These are phyloP conservation scores for Ctenochaetus hawaiiensis DNA, from an alignment of 2,797 vertebrate genomes.

Conservation along the genomic window DNA sequence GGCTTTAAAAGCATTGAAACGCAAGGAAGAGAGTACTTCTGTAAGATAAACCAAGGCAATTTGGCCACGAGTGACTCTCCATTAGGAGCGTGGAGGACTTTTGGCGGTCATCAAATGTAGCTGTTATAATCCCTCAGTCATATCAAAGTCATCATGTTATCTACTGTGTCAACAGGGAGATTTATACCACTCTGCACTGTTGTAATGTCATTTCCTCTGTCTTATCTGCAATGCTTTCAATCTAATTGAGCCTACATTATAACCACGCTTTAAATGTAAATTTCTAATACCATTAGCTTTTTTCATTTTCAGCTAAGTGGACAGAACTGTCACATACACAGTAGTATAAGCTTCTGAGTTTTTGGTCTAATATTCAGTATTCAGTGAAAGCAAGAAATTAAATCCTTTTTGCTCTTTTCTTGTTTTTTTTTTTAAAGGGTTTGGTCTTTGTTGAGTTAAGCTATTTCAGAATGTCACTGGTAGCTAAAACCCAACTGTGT, in stretches of 20 bases:
- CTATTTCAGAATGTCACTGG: not conserved
- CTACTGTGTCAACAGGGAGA: conserved; percentile 61
- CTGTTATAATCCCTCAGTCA: conserved; percentile 57
- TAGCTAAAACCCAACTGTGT: not conserved
- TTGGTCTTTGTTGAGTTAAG: not conserved
- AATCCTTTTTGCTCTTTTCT: not conserved
- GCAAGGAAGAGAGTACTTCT: conserved; percentile 10
- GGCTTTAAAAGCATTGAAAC: conserved; percentile 5
- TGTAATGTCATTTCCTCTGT: conserved; percentile 55
- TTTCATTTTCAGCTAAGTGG: conserved; percentile 36
- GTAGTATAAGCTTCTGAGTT: conserved; percentile 24
- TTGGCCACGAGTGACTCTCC: conserved; percentile 47
- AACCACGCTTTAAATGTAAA: conserved; percentile 48
- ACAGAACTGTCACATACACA: conserved; percentile 34
- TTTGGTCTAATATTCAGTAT: conserved; percentile 38
- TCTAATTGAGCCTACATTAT: conserved; percentile 54
- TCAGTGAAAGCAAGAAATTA: not conserved
- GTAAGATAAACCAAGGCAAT: conserved; percentile 54
- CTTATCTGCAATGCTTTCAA: conserved; percentile 63
- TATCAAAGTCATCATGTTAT: conserved; percentile 59
- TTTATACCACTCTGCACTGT: conserved; percentile 42
- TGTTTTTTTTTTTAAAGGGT: not conserved
- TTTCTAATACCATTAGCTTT: conserved; percentile 43
- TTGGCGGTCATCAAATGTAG: conserved; percentile 64
- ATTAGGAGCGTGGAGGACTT: conserved; percentile 49